phyloP scores from a whole-genome alignment of 2,797 vertebrate genomes.

The Coluber constrictor region DNA sequence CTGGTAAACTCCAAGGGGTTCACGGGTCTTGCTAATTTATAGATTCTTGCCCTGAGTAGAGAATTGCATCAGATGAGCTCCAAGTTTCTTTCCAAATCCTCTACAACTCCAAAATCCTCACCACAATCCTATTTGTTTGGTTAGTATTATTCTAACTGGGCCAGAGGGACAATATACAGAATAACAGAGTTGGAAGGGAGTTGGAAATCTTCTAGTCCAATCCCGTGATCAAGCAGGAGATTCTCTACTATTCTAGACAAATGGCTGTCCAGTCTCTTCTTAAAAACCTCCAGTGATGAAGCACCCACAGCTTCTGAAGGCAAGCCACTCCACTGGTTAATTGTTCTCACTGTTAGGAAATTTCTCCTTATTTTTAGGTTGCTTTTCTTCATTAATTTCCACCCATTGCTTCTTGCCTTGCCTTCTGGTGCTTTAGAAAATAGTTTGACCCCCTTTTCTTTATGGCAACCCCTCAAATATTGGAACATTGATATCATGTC shows the following conservation, averaged over 20 bases:
- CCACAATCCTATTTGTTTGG: neutral
- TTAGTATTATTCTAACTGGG: neutral
- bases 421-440: neutral
- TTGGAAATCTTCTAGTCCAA: neutral
- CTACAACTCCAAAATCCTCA: neutral
- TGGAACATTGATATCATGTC: neutral
- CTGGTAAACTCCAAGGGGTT: neutral
- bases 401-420: neutral
- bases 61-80: neutral
- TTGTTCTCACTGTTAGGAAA: neutral
- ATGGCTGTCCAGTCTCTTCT: neutral
- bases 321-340: neutral
- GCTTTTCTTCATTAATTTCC: neutral
- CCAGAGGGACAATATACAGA: neutral
- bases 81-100: neutral
- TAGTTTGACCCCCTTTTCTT: neutral
- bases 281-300: neutral
- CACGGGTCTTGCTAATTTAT: neutral
- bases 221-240: neutral
- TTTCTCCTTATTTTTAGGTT: neutral
- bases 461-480: neutral
- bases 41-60: neutral
- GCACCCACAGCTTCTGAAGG: neutral
- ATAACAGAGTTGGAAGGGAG: neutral
- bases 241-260: neutral